Base-by-base conservation (phyloP, 1,140 invertebrate genomes). In the Coenobita brevimanus region DNA sequence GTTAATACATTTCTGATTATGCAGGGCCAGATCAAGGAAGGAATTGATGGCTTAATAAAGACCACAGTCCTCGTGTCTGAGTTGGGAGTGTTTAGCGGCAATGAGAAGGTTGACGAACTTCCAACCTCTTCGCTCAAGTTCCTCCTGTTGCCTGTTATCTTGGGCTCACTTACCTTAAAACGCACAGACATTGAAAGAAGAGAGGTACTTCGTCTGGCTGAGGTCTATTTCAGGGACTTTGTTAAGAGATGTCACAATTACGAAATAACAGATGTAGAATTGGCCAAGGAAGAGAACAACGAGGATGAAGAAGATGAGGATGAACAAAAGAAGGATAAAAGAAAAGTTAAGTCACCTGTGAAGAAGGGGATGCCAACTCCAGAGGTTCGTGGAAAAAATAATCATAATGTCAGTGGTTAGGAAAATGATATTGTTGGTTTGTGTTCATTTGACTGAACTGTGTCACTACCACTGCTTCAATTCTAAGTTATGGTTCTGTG, bases 61-160 rank as follows among this genome's bases (percentile, higher is more conserved):
- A 36, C 75, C 41, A 90, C 89, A 41, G 85, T 90, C 41, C 46
- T 97, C 75, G 96, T 97, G 0, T 97, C 96, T 6, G 88, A 95
- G 57, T 93, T 96, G 0, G 95, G 94, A 67, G 94, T 99, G 92
- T 99, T 98, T 91, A 98, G 97, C 92, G 92, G 92, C 43, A 99
- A 99, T 93, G 98, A 99, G 94, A 93, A 93, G 36, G 93, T 97
- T 62, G 96, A 98, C 78, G 98, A 99, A 93, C 92, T 99, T 15
- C 92, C 97, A 0, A 97, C 97, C 17, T 95, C 95, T 89, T 95
- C 97, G 91, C 92, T 99, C 1, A 97, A 97, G 91, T 97, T 97
- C 91, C 94, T 98, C 71, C 92, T 98, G 0, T 91, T 98, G 21
- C 97, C 97, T 0, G 96, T 95, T 27, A 92, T 97, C n/a, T 93